phyloP scores from a whole-genome alignment of 2,797 vertebrate species.

The Coendou prehensilis region DNA sequence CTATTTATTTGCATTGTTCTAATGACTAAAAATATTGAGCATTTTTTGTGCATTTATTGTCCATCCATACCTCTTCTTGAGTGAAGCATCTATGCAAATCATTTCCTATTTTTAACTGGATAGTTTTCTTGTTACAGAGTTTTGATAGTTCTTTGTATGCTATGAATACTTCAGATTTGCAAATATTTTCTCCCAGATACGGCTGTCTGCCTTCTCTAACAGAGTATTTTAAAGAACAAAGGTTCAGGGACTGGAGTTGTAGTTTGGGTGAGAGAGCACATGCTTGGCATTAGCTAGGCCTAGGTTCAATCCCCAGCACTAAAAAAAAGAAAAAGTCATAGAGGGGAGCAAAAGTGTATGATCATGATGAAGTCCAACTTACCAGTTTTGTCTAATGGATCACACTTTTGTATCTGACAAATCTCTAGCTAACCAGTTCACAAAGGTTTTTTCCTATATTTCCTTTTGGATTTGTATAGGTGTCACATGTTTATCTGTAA shows the following conservation, averaged over 20 bases:
- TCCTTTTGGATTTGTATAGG: neutral
- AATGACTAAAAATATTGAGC: constrained; percentile 32
- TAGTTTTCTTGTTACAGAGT: neutral
- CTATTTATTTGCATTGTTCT: constrained; percentile 41
- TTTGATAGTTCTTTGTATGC: constrained; percentile 41
- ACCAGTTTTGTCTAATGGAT: neutral
- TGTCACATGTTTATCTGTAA: neutral
- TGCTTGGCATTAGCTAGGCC: neutral
- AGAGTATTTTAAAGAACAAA: neutral
- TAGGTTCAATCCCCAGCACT: neutral
- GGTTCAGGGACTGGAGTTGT: neutral
- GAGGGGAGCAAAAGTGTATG: neutral
- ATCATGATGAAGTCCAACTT: constrained; percentile 13
- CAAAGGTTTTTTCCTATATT: constrained; percentile 9
- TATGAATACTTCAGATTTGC: constrained; percentile 17
- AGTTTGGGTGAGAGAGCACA: neutral
- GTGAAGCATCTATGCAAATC: neutral
- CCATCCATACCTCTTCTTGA: neutral
- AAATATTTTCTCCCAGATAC: constrained; percentile 51
- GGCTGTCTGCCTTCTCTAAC: neutral
- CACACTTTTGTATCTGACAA: constrained; percentile 34
- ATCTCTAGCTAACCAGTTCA: neutral
- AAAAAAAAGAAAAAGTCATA: neutral
- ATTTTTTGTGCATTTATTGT: constrained; percentile 15
- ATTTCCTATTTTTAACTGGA: neutral